A percentile compares a stretch with the other conserved stretches of the same genome.
phyloP scores from a whole-genome alignment of 2,888 invertebrate genomes.

The Xylocampa areola region DNA sequence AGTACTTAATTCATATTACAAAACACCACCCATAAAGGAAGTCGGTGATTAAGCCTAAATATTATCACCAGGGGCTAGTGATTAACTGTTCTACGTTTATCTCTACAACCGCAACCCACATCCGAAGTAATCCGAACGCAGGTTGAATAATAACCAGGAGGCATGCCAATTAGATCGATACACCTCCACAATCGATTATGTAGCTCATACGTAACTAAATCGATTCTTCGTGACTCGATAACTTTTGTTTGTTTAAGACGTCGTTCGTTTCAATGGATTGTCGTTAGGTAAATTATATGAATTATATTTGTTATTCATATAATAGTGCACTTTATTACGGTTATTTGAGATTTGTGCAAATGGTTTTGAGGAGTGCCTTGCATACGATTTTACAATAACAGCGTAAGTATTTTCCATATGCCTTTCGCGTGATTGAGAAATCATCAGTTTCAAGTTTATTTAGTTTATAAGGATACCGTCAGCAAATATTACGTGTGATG shows the following conservation, averaged over 20 bases:
- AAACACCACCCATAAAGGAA: conserved; percentile 33
- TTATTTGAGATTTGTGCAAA: conserved; percentile 33
- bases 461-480: background rate
- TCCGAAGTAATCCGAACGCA: conserved; percentile 38
- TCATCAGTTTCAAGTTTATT: background rate
- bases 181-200: conserved; percentile 59
- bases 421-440: background rate
- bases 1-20: no score
- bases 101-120: conserved; percentile 55
- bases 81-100: conserved; percentile 41
- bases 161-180: conserved; percentile 54
- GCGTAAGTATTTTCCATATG: background rate
- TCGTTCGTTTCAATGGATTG: conserved; percentile 48
- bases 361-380: conserved; percentile 23
- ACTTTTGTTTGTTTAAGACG: conserved; percentile 45
- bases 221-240: conserved; percentile 67
- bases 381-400: conserved; percentile 28
- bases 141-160: conserved; percentile 49
- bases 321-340: conserved; percentile 27
- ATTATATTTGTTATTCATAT: conserved; percentile 35
- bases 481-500: no score
- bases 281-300: conserved; percentile 41
- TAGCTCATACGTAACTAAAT: conserved; percentile 64
- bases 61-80: conserved; percentile 31
- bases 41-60: conserved; percentile 21